These are phyloP conservation scores for Phocoena sinus DNA, from an alignment of 2,113 vertebrate species.

Conservation along the genomic window DNA sequence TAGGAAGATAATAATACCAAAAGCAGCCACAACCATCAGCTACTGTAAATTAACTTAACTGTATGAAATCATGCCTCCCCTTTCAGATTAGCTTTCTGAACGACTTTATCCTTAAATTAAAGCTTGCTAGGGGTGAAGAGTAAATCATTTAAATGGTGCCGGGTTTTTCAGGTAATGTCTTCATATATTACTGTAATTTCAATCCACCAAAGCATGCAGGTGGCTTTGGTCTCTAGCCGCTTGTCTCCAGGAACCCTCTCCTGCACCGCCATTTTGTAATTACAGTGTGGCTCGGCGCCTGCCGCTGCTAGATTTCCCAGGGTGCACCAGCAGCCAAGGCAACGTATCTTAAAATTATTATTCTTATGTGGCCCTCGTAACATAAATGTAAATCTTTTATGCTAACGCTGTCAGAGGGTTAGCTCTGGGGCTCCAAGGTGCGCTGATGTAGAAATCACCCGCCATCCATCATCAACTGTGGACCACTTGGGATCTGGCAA, in stretches of 20 bases:
- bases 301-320: slow-evolving; percentile 83
- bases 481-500: slow-evolving; percentile 79
- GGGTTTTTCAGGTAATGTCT: slow-evolving; percentile 89
- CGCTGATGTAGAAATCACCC: slow-evolving; percentile 82
- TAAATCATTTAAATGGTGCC: slow-evolving; percentile 87
- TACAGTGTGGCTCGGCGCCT: slow-evolving; percentile 80
- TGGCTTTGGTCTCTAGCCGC: slow-evolving; percentile 81
- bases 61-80: slow-evolving; percentile 86
- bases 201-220: slow-evolving; percentile 85
- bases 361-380: slow-evolving; percentile 87
- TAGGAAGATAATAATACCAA: slow-evolving; percentile 86
- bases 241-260: slow-evolving; percentile 79
- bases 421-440: slow-evolving; percentile 83
- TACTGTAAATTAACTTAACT: slow-evolving; percentile 90
- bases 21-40: slow-evolving; percentile 87
- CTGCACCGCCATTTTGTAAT: slow-evolving; percentile 85
- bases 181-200: slow-evolving; percentile 89
- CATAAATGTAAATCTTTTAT: slow-evolving; percentile 90
- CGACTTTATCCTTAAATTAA: slow-evolving; percentile 91
- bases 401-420: slow-evolving; percentile 86
- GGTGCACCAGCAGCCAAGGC: slow-evolving; percentile 82
- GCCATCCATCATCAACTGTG: slow-evolving; percentile 84
- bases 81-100: slow-evolving; percentile 88
- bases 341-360: slow-evolving; percentile 87
- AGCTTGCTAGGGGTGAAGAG: slow-evolving; percentile 85